Evolutionary conservation across 2,113 vertebrate genomes (phyloP), one percentile per base, ranked within the genome.

Genomic region (Catharus fuscescens): DNA sequence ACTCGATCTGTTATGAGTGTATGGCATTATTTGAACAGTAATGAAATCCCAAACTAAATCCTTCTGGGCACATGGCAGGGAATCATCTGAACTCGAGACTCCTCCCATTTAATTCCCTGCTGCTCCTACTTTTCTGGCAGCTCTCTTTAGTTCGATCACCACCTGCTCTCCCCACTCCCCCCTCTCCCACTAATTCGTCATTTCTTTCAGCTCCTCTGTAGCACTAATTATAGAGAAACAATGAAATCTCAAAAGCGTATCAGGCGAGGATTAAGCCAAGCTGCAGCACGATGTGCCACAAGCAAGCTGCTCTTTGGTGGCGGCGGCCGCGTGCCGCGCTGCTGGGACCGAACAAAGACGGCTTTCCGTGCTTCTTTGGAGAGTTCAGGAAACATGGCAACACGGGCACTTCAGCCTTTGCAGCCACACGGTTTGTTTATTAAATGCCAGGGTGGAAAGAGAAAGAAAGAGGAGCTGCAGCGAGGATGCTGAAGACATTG

Each of bases 171-270:
- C 91, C 94, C 48, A 5, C 87, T 74, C 62, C 90, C 91, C 91
- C 84, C 73, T 72, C 84, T 76, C 62, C 42, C 0, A 0, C 82
- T 92, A 92, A 90, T 95, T 93, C 81, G 1, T 80, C 92, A 88
- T 64, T 96, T 93, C 92, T 97, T 96, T 95, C 96, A 96, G 90
- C 95, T 94, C 88, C 80, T 90, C 92, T 73, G 65, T 71, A 86
- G 92, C 90, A 90, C 95, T 96, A 94, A 97, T 97, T 96, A 96
- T 8, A 95, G 90, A 88, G 95, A 93, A 97, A 96, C 95, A 97
- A 97, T 94, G 77, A 94, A 80, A 94, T 94, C 90, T 81, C 90
- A 64, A 93, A 96, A 94, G 91, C 85, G 2, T 95, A 94, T 86
- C 94, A 80, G 83, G 96, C 40, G 6, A 65, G 93, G 93, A 91